Evolutionary conservation across 2,888 invertebrate species (phyloP), one percentile per base, ranked within the genome.

Genomic region (Ellobium chinense): DNA sequence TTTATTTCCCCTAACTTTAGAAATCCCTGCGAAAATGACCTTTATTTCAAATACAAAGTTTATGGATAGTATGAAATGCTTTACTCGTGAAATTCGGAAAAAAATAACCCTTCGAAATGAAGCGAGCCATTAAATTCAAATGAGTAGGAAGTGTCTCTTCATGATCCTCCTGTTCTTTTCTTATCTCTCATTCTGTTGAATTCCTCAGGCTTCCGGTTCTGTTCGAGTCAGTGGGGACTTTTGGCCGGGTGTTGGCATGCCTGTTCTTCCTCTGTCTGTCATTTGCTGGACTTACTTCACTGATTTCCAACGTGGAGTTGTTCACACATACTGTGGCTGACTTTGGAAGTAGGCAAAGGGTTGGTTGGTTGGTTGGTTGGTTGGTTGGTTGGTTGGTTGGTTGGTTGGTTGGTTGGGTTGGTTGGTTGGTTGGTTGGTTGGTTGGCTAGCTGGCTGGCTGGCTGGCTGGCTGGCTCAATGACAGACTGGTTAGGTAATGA

Each of bases 201-300:
- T 62, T n/a, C 82, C 82, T 0, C 82, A 89, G 90, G 90, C 86
- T 90, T 34, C 91, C 91, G 2, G 90, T 91, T 0, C 79, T 91
- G 24, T 90, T 90, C 81, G 78, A 86, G 29, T 86, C 87, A 3
- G 78, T 90, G 14, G 91, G 90, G 2, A 69, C 73, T 2, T 87
- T 90, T 69, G 91, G 91, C 24, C 84, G 90, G 18, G 88, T 89
- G 0, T 68, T 91, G 60, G 83, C 86, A 18, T 74, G 87, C 2
- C 63, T 91, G 31, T 91, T 91, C 80, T 91, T 91, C 77, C 74
- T 90, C 12, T 90, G 89, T 82, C 83, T 91, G 29, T 88, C 89
- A 0, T 88, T 89, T 70, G 90, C 91, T 31, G 91, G 91, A 7
- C 66, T 90, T 0, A 90, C 89, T n/a, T 91, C 91, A 7, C 85